Percentiles rank a stretch among this genome's conserved stretches.
These are phyloP conservation scores for Cryptocheilus praepositus DNA, from an alignment of 2,888 invertebrate species.

Conservation along the genomic window DNA sequence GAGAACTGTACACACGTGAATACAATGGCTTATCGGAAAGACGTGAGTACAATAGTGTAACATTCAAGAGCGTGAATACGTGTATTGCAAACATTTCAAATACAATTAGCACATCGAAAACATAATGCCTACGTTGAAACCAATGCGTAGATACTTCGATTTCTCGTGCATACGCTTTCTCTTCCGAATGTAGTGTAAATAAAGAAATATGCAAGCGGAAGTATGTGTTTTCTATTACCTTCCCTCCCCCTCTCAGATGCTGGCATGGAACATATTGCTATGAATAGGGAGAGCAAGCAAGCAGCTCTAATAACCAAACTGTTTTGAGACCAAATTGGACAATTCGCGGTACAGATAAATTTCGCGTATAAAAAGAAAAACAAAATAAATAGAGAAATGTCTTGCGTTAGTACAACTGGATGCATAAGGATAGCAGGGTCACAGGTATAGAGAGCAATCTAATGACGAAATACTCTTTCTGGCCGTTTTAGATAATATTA, in stretches of 20 bases:
- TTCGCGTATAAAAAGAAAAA: conserved; percentile 28
- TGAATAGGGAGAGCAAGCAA: conserved; percentile 59
- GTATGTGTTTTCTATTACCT: conserved; percentile 74
- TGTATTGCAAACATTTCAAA: too few species aligned
- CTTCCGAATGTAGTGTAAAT: conserved; percentile 5
- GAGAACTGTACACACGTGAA: background rate
- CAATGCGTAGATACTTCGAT: too few species aligned
- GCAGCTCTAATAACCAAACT: conserved; percentile 44
- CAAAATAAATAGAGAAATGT: conserved; percentile 24
- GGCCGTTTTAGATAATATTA: background rate
- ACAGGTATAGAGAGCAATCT: conserved; percentile 44
- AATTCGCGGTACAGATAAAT: conserved; percentile 11
- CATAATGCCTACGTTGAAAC: too few species aligned
- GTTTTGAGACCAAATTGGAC: conserved; percentile 22
- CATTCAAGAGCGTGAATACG: too few species aligned
- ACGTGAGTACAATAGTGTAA: background rate
- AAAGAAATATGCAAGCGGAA: conserved; percentile 49
- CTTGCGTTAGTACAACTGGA: conserved; percentile 69
- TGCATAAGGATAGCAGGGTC: conserved; percentile 64
- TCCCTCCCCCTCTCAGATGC: conserved; percentile 80
- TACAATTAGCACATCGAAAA: too few species aligned
- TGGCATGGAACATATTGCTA: conserved; percentile 78
- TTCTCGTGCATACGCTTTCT: background rate
- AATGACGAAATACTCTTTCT: conserved; percentile 16
- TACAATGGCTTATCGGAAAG: background rate